Evolutionary conservation across 2,888 invertebrate genomes (phyloP).

Genomic region (Drosophila mimica): DNA sequence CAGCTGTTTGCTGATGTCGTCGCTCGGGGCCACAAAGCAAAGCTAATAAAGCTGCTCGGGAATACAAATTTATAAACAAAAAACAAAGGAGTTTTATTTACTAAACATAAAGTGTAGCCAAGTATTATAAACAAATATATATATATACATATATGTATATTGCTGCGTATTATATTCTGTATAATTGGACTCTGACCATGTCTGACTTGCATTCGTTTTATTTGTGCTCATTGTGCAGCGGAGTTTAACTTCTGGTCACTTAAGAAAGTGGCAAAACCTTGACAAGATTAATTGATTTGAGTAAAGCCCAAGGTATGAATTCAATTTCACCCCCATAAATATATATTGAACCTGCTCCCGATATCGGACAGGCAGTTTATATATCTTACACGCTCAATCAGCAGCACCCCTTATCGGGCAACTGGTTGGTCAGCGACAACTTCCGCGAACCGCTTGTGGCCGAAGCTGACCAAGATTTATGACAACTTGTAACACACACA

Average conservation of each 20-base stretch:
- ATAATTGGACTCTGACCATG: neutral
- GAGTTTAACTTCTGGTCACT: neutral
- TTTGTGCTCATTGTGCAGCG: neutral
- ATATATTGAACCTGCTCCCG: constrained; percentile 2
- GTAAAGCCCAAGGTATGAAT: neutral
- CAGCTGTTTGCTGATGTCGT: constrained; percentile 53
- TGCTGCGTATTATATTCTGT: neutral
- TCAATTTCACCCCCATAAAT: neutral
- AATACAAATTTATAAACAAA: constrained; percentile 12
- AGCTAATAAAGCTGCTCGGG: constrained; percentile 2
- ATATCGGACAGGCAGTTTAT: constrained; percentile 1
- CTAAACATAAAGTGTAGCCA: constrained; percentile 10
- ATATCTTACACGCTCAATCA: constrained; percentile 21
- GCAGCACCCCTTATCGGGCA: constrained; percentile 44
- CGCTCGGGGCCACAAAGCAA: constrained; percentile 52
- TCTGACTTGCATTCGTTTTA: neutral
- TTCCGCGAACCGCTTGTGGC: constrained; percentile 35
- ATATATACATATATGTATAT: neutral
- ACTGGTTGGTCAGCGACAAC: constrained; percentile 43
- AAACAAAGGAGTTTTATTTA: constrained; percentile 4
- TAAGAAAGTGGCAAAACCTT: neutral
- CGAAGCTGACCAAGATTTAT: constrained; percentile 46
- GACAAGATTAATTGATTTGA: neutral
- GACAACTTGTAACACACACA: constrained; percentile 21
- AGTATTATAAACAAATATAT: neutral